Evolutionary conservation across 2,888 invertebrate species (phyloP).

Genomic region (Sinodicranocentrus sp.): DNA sequence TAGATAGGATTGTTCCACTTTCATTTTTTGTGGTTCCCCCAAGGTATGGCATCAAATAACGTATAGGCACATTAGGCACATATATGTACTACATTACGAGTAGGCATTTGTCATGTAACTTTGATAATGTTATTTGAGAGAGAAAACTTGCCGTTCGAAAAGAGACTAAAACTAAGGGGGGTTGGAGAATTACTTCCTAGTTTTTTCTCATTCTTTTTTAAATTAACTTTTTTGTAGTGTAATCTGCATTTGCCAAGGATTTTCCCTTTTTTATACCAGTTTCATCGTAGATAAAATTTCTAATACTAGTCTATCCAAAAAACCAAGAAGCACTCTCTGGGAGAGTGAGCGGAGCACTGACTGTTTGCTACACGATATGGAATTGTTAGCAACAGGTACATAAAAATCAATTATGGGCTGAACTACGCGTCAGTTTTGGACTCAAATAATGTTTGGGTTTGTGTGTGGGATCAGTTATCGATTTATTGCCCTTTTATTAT

Average conservation of each 20-base stretch:
- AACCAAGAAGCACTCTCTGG: no score
- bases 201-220: conserved; percentile 35
- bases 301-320: no score
- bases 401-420: conserved; percentile 62
- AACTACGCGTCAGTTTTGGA: neutral
- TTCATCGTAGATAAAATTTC: no score
- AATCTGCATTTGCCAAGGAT: neutral
- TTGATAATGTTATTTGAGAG: neutral
- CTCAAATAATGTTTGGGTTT: conserved; percentile 15
- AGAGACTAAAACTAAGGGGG: neutral
- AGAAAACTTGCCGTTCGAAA: conserved; percentile 35
- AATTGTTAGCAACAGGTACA: conserved; percentile 62
- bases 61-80: neutral
- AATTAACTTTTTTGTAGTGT: conserved; percentile 49
- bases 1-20: neutral
- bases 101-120: conserved; percentile 5
- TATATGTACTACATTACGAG: neutral
- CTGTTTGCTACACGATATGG: no score
- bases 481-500: conserved; percentile 64
- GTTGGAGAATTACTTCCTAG: conserved; percentile 35
- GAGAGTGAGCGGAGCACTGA: conserved; percentile 22
- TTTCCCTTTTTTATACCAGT: no score
- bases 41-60: neutral
- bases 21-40: neutral
- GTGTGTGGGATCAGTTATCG: conserved; percentile 59